Conservation (phyloP, 2,888 invertebrate species). For the Nomada flava region DNA sequence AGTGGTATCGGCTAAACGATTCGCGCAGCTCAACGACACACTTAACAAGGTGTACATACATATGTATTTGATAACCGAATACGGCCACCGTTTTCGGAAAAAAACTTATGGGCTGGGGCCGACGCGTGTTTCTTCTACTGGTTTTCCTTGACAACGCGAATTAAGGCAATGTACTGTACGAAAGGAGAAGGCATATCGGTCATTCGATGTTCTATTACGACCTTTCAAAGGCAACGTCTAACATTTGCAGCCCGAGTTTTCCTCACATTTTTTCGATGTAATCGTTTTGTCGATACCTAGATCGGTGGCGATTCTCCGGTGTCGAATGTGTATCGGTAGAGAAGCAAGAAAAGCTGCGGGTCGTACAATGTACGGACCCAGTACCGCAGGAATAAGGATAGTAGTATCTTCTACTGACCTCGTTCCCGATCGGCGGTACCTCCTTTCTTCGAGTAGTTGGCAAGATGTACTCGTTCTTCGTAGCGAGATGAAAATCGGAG, state of each 20-base stretch:
- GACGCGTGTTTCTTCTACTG: slow-evolving; percentile 70
- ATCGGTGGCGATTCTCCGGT: too few relatives aligned
- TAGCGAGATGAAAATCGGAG: slow-evolving; percentile 20
- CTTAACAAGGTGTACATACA: too few relatives aligned
- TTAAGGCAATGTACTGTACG: slow-evolving; percentile 69
- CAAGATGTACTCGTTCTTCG: slow-evolving; percentile 32
- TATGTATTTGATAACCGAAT: neutral
- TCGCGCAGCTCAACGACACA: too few relatives aligned
- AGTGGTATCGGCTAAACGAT: too few relatives aligned
- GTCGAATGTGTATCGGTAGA: neutral
- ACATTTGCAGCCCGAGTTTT: too few relatives aligned
- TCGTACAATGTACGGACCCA: slow-evolving; percentile 2
- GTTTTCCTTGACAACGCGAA: slow-evolving; percentile 81
- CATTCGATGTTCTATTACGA: slow-evolving; percentile 25
- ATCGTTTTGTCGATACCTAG: neutral
- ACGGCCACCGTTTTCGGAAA: slow-evolving; percentile 45
- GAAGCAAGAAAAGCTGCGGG: neutral
- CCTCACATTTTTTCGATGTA: too few relatives aligned
- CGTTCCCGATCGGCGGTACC: slow-evolving; percentile 61
- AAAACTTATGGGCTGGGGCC: slow-evolving; percentile 40
- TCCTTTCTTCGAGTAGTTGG: slow-evolving; percentile 52
- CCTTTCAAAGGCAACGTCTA: too few relatives aligned
- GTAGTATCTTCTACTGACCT: slow-evolving; percentile 63
- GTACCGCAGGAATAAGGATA: slow-evolving; percentile 42
- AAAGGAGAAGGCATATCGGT: slow-evolving; percentile 58